A percentile compares a stretch with the other conserved stretches of the same genome.
These are phyloP conservation scores for Coelopa frigida DNA, from an alignment of 1,140 invertebrate genomes.

Conservation along the genomic window DNA sequence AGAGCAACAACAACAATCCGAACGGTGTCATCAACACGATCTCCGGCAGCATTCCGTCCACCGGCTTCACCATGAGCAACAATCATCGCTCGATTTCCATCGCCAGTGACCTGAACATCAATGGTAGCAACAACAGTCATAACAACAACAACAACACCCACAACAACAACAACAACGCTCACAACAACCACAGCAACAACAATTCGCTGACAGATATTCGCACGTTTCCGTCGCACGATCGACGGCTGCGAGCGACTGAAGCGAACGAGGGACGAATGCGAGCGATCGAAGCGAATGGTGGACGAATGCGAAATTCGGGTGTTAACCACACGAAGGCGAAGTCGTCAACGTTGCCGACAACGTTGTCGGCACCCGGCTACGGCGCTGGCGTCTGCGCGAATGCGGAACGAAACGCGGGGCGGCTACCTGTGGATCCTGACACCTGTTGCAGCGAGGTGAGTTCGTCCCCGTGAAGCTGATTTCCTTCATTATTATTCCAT, in stretches of 20 bases:
- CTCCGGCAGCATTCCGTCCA: constrained; percentile 36
- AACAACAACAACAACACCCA: constrained; percentile 2
- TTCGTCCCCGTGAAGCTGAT: no score
- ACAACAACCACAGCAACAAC: constrained; percentile 1
- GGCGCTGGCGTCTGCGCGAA: no score
- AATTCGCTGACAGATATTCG: no score
- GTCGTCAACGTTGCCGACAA: constrained; percentile 4
- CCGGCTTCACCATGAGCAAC: constrained; percentile 16
- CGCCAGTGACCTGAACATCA: constrained; percentile 2
- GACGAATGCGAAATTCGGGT: no score
- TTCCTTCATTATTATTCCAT: no score
- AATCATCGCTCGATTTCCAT: background rate
- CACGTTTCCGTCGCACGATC: no score
- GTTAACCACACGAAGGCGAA: no score
- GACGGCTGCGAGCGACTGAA: no score
- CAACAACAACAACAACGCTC: background rate
- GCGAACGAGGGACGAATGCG: constrained; percentile 8
- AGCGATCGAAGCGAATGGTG: no score
- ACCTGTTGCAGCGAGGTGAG: constrained; percentile 44
- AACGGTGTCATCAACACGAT: constrained; percentile 38
- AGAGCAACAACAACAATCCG: background rate
- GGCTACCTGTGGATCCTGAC: constrained; percentile 42
- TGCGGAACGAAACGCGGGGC: constrained; percentile 7
- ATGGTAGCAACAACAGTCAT: constrained; percentile 3
- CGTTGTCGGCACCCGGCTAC: constrained; percentile 14